These are phyloP conservation scores for Oxyteleia sp. DNA, from an alignment of 2,888 invertebrate genomes.

Conservation along the genomic window DNA sequence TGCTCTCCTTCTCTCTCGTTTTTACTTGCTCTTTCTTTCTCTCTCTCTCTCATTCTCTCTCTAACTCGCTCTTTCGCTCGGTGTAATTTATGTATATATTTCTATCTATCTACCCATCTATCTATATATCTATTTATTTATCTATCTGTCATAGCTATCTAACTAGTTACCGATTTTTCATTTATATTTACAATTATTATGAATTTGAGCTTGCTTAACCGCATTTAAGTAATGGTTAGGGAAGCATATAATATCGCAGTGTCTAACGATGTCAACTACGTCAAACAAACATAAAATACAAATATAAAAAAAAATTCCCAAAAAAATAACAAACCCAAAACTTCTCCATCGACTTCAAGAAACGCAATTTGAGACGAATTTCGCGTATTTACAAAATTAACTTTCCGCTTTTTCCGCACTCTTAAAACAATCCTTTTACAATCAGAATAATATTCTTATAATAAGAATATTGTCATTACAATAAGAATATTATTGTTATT, in stretches of 20 bases:
- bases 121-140: no score
- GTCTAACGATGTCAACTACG: slow-evolving; percentile 66
- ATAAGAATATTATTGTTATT: no score
- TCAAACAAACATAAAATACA: slow-evolving; percentile 77
- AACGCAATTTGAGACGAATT: slow-evolving; percentile 36
- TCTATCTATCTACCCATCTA: slow-evolving; percentile 72
- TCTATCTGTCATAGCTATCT: slow-evolving; percentile 69
- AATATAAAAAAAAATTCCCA: not conserved
- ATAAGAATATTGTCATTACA: no score
- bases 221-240: slow-evolving; percentile 81
- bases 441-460: no score
- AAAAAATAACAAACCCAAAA: not conserved
- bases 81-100: slow-evolving; percentile 67
- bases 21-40: no score
- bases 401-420: slow-evolving; percentile 7
- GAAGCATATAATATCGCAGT: slow-evolving; percentile 73
- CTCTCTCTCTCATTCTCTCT: slow-evolving; percentile 51
- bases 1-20: no score
- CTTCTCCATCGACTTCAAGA: slow-evolving; percentile 40
- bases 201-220: slow-evolving; percentile 87
- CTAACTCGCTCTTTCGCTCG: slow-evolving; percentile 59
- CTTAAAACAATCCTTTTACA: no score
- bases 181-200: slow-evolving; percentile 87
- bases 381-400: slow-evolving; percentile 51
- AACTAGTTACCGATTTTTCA: slow-evolving; percentile 78